Conservation (phyloP, 2,797 vertebrate genomes). For the Naso thynnoides region DNA sequence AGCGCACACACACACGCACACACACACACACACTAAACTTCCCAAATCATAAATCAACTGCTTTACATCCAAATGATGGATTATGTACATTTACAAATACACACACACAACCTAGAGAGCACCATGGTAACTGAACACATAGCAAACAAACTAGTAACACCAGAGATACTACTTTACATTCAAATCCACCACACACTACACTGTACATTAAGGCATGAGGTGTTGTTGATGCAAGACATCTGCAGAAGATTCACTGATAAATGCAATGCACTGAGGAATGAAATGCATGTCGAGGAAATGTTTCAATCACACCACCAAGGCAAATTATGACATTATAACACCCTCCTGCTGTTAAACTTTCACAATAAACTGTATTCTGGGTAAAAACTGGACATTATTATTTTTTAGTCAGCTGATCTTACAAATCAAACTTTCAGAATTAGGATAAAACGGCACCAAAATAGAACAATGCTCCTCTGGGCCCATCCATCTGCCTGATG, state of each 20-base stretch:
- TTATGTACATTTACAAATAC: slow-evolving; percentile 69
- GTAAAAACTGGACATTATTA: slow-evolving; percentile 27
- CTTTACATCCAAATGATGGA: slow-evolving; percentile 68
- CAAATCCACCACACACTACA: slow-evolving; percentile 71
- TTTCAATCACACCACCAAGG: slow-evolving; percentile 47
- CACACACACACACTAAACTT: slow-evolving; percentile 37
- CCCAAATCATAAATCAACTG: slow-evolving; percentile 46
- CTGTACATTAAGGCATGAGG: slow-evolving; percentile 90
- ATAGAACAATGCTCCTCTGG: slow-evolving; percentile 10
- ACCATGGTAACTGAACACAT: slow-evolving; percentile 74
- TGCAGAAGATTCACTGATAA: slow-evolving; percentile 69
- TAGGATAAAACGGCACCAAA: slow-evolving; percentile 24
- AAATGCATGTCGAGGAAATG: slow-evolving; percentile 62
- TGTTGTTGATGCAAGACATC: slow-evolving; percentile 78
- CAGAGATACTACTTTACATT: slow-evolving; percentile 76
- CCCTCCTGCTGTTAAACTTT: slow-evolving; percentile 35
- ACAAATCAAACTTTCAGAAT: slow-evolving; percentile 40
- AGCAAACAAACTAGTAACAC: slow-evolving; percentile 71
- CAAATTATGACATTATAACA: slow-evolving; percentile 44
- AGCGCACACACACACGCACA: slow-evolving; percentile 6
- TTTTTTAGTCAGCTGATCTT: slow-evolving; percentile 5
- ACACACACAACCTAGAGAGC: slow-evolving; percentile 67
- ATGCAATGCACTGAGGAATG: slow-evolving; percentile 70
- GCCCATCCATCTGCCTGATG: slow-evolving; percentile 5
- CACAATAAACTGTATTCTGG: slow-evolving; percentile 12